Base-by-base conservation (phyloP, 2,113 vertebrate species). In the Daboia siamensis region DNA sequence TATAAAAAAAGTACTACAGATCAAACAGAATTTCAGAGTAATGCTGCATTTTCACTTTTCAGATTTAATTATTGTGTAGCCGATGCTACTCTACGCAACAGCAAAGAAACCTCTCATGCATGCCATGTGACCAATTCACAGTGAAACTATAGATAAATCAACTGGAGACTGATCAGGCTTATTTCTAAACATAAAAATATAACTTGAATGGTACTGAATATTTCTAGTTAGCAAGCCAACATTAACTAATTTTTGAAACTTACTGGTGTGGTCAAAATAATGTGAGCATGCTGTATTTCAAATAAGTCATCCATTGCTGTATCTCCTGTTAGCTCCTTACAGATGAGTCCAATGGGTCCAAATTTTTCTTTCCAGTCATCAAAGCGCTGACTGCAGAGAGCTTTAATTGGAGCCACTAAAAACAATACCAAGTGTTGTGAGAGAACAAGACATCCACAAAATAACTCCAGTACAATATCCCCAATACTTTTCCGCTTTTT, bases 391-490 rank as follows among this genome's bases (percentile, higher is more conserved):
- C 98, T 99, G 96, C 99, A 99, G 11, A 99, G 96, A 94, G 99
- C 99, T 98, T 99, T 99, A 97, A 99, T 99, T 88, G 99, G 99
- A 93, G 99, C 99, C 98, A 99, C 99, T 99, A 95, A 94, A 96
- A 94, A 95, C 3, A 96, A 96, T 7, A 94, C 2, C 90, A 94
- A 93, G 91, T 89, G 48, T 94, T 92, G 74, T 1, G 80, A 23
- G 3, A 87, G 48, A 51, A 0, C 5, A 95, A 46, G 93, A 29
- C 7, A 87, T 20, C 69, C 33, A 80, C 6, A 10, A 21, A 80
- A 20, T 21, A 80, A 39, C 2, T 80, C 24, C 29, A 74, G 52
- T 88, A 46, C 15, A 80, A 39, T 80, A 80, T 39, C 17, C 21
- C 24, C 21, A 74, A 59, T 56, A 46, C 17, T 46, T 33, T 33